These are phyloP conservation scores for Gavialis gangeticus DNA, from an alignment of 2,113 vertebrate species.

Conservation along the genomic window DNA sequence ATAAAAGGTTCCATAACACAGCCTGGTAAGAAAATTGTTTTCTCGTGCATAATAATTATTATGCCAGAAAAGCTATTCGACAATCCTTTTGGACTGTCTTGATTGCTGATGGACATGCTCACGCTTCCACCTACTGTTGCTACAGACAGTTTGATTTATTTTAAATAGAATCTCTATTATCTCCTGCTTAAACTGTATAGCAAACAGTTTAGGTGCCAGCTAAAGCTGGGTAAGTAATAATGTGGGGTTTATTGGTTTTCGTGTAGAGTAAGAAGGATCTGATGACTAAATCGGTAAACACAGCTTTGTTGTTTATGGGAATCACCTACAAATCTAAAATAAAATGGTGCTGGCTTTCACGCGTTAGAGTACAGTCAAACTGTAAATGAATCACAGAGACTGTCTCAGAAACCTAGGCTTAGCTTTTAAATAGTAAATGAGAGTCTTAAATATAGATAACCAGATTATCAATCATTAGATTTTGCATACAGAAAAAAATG, in stretches of 20 bases:
- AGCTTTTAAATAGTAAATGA: not conserved
- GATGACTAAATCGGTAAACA: conserved; percentile 11
- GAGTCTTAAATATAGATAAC: not conserved
- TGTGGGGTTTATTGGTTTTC: not conserved
- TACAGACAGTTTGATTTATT: not conserved
- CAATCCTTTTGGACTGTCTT: not conserved
- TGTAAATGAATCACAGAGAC: not conserved
- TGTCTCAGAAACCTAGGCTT: not conserved
- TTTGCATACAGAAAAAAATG: not conserved
- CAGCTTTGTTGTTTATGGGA: not conserved
- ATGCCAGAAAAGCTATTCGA: not conserved
- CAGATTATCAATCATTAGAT: not conserved
- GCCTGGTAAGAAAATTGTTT: not conserved
- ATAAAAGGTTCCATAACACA: not conserved
- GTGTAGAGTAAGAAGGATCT: not conserved
- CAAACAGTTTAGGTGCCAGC: conserved; percentile 1
- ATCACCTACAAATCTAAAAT: not conserved
- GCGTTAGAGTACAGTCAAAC: not conserved
- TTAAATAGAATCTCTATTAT: not conserved
- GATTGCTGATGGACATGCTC: not conserved
- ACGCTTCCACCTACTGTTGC: not conserved
- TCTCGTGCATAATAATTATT: not conserved
- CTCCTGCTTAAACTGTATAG: not conserved
- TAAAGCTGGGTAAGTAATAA: not conserved
- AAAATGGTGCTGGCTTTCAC: not conserved